Evolutionary conservation across 2,113 vertebrate species (phyloP).

Genomic region (Procavia capensis): DNA sequence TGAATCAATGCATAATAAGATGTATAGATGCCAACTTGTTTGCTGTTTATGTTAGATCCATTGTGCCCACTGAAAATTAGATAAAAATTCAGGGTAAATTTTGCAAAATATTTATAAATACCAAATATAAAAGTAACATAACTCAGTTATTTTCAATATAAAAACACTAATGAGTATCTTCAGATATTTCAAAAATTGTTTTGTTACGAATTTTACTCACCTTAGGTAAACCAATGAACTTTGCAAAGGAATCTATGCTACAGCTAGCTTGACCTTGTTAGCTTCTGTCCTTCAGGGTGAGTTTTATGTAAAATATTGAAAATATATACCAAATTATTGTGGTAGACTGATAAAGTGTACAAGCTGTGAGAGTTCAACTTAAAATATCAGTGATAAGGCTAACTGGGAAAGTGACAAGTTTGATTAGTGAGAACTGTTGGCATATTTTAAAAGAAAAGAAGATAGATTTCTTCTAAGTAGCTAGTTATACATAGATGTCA

Average conservation of each 20-base stretch:
- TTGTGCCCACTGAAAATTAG: slow-evolving; percentile 15
- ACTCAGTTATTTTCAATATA: slow-evolving; percentile 1
- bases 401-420: slow-evolving; percentile 35
- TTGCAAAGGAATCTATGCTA: neutral
- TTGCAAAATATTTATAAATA: neutral
- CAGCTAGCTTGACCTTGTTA: neutral
- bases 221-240: neutral
- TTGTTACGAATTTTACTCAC: neutral
- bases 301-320: neutral
- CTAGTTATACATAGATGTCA: neutral
- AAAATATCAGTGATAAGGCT: slow-evolving; percentile 21
- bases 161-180: neutral
- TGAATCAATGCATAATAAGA: neutral
- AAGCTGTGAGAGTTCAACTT: slow-evolving; percentile 11
- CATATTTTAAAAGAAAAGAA: slow-evolving; percentile 48
- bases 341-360: neutral
- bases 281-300: neutral
- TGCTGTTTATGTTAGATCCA: slow-evolving; percentile 27
- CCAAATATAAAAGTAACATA: neutral
- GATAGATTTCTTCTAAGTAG: slow-evolving; percentile 44
- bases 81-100: slow-evolving; percentile 6
- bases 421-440: slow-evolving; percentile 47
- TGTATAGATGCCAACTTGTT: slow-evolving; percentile 24
- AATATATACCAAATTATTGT: neutral
- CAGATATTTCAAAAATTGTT: neutral